phyloP scores from a whole-genome alignment of 2,888 invertebrate species.

The Cephonodes hylas region DNA sequence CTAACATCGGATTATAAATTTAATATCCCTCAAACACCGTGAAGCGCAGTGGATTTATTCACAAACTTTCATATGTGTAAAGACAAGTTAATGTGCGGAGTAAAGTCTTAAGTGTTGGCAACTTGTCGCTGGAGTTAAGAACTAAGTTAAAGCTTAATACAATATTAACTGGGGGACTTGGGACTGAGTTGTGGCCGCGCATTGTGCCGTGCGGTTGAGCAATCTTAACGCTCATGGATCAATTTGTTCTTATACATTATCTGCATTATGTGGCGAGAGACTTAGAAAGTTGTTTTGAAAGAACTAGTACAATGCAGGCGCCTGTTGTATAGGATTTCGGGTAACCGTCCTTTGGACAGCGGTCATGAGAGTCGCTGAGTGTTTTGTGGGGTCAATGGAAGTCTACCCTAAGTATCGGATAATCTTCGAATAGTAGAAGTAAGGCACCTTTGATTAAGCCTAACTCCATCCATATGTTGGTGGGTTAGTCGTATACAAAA shows the following conservation, averaged over 20 bases:
- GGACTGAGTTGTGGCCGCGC: background rate
- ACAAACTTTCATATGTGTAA: slow-evolving; percentile 20
- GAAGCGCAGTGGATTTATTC: background rate
- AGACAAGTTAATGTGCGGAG: slow-evolving; percentile 28
- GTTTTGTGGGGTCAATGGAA: too few species aligned
- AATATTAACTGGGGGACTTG: slow-evolving; percentile 16
- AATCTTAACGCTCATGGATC: background rate
- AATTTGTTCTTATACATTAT: too few species aligned
- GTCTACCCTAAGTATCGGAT: too few species aligned
- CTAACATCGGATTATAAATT: slow-evolving; percentile 18
- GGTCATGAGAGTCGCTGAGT: too few species aligned
- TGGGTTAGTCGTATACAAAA: too few species aligned
- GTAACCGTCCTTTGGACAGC: too few species aligned
- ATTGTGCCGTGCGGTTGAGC: background rate
- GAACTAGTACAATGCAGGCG: too few species aligned
- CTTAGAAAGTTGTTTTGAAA: background rate
- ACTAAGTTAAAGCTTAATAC: slow-evolving; percentile 26
- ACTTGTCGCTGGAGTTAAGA: slow-evolving; percentile 23
- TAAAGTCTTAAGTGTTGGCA: slow-evolving; percentile 36
- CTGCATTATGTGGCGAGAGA: background rate
- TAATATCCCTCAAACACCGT: slow-evolving; percentile 1
- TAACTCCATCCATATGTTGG: too few species aligned
- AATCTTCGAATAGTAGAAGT: too few species aligned
- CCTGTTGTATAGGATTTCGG: too few species aligned
- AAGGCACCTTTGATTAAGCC: too few species aligned